Evolutionary conservation across 37 sponge, comb jelly and placozoan species (phyloP).

Genomic region (Tethya wilhelma): DNA sequence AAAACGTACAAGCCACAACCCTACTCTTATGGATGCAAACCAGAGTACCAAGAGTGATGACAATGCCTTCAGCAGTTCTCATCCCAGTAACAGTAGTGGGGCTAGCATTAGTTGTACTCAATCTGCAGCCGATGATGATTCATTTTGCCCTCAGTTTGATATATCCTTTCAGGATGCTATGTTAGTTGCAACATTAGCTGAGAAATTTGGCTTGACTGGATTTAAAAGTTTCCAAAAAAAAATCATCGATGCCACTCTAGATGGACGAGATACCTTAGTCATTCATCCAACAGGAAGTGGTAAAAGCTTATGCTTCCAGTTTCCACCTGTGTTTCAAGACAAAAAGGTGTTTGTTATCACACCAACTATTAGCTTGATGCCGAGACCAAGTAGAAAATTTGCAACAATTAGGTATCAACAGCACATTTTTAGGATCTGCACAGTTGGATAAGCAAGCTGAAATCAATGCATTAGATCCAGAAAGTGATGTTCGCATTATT

Average conservation of each 20-base stretch:
- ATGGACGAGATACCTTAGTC: conserved; percentile 4
- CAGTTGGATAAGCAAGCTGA: not conserved
- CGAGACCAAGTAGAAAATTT: not conserved
- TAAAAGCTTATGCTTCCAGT: conserved; percentile 36
- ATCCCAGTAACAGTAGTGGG: too few species aligned
- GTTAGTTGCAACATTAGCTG: conserved; percentile 29
- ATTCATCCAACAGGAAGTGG: conserved; percentile 41
- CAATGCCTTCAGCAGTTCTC: too few species aligned
- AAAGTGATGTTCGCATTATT: not conserved
- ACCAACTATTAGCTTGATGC: conserved; percentile 47
- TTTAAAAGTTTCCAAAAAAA: conserved; percentile 29
- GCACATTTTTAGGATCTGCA: conserved; percentile 3
- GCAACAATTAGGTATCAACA: not conserved
- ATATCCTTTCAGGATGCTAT: too few species aligned
- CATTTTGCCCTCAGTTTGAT: too few species aligned
- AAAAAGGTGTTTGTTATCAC: conserved; percentile 19
- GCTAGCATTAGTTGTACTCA: too few species aligned
- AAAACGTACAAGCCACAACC: too few species aligned
- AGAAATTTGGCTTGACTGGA: conserved; percentile 16
- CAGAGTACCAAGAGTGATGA: too few species aligned
- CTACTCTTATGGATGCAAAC: too few species aligned
- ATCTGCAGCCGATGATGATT: too few species aligned
- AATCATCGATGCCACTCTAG: conserved; percentile 9
- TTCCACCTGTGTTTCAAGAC: conserved; percentile 18
- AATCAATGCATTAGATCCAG: not conserved